Evolutionary conservation across 1,140 invertebrate species (phyloP).

Genomic region (Melipona quadrifasciata): DNA sequence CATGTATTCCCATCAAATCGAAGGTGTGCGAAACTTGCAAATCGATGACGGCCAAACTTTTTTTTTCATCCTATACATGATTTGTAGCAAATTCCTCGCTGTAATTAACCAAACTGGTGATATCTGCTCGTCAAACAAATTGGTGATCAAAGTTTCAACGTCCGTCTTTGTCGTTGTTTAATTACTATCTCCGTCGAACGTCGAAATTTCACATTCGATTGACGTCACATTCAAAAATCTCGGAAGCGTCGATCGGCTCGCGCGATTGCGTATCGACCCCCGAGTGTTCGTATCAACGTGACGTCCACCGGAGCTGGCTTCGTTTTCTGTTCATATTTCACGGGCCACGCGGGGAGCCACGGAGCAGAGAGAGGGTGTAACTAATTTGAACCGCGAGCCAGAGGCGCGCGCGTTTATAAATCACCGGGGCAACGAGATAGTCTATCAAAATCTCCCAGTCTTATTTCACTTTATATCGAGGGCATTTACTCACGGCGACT

Average conservation of each 20-base stretch:
- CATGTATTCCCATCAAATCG: too few species aligned
- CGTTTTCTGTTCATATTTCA: slow-evolving; percentile 26
- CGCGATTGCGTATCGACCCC: not conserved
- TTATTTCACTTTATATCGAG: slow-evolving; percentile 37
- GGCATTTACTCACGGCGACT: slow-evolving; percentile 28
- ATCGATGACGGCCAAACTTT: not conserved
- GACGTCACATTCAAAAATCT: not conserved
- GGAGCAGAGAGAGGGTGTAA: not conserved
- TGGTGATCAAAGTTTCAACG: not conserved
- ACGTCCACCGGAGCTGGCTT: slow-evolving; percentile 13
- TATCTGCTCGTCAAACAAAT: not conserved
- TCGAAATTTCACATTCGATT: not conserved
- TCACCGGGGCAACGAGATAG: slow-evolving; percentile 25
- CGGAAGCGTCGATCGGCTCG: not conserved
- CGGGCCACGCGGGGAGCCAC: not conserved
- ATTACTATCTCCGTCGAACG: not conserved
- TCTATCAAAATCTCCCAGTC: slow-evolving; percentile 36
- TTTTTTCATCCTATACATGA: not conserved
- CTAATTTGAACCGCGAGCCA: slow-evolving; percentile 27
- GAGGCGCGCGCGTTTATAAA: slow-evolving; percentile 15
- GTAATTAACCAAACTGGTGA: not conserved
- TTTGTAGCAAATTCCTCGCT: not conserved
- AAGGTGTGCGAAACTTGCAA: too few species aligned
- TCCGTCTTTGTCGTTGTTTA: not conserved
- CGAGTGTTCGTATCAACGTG: not conserved